Evolutionary conservation across 2,797 vertebrate genomes (phyloP).

Genomic region (Manis javanica): DNA sequence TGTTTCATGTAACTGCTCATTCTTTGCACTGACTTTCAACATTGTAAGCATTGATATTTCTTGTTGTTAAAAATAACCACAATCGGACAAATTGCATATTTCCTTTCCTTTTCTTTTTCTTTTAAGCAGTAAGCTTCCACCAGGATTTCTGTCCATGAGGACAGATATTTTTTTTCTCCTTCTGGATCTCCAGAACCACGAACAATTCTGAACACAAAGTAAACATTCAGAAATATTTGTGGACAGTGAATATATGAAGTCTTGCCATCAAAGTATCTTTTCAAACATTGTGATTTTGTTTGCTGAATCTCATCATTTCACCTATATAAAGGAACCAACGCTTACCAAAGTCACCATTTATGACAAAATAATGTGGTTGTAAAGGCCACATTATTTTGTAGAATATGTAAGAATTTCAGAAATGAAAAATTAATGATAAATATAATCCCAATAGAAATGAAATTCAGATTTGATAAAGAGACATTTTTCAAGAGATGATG

Average conservation of each 20-base stretch:
- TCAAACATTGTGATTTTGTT: neutral
- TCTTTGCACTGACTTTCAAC: neutral
- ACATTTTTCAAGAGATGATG: neutral
- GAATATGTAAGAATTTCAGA: neutral
- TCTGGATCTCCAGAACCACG: neutral
- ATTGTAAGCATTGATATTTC: neutral
- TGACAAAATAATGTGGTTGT: neutral
- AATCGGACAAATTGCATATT: neutral
- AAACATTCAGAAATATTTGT: neutral
- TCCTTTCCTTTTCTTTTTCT: neutral
- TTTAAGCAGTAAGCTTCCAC: neutral
- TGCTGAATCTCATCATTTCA: neutral
- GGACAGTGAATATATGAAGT: neutral
- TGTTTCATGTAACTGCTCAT: neutral
- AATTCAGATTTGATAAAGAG: neutral
- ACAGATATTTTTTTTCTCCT: neutral
- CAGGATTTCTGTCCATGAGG: neutral
- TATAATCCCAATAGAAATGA: neutral
- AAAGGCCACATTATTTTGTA: neutral
- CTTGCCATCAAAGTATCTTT: neutral
- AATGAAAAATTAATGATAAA: neutral
- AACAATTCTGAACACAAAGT: neutral
- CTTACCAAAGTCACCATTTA: neutral
- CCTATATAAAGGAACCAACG: neutral
- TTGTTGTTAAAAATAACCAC: neutral